Base-by-base conservation (phyloP, 1,140 invertebrate genomes). In the Aradophagus sp. region DNA sequence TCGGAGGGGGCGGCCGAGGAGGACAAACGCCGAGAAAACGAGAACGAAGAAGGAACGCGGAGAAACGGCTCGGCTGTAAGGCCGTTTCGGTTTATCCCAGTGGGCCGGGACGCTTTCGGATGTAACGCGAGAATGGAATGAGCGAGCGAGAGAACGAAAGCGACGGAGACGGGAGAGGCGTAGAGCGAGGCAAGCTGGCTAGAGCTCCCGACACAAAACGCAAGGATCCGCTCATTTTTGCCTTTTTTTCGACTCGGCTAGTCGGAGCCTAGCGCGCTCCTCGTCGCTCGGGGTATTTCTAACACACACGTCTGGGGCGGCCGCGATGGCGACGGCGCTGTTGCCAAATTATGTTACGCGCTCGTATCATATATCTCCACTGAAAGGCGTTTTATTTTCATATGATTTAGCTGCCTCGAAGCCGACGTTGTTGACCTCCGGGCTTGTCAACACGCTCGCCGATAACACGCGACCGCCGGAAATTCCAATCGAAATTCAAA, bases 321-420 rank as follows among this genome's bases (percentile, higher is more conserved):
- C 32, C 53, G 41, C 70, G 69, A 80, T 77, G 80, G 77, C 77
- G 76, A 66, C 62, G 76, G 75, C 82, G 74, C 74, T 78, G 83
- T 84, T 84, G 82, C 83, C 83, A 83, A 82, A 84, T 81, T 80
- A 82, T 81, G 65, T 78, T 80, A 73, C 67, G 31, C 63, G 72
- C 78, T 73, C 47, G 62, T 72, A 77, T 75, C 73, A n/a, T n/a
- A n/a, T n/a, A n/a, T n/a, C n/a, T n/a, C n/a, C n/a, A n/a, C n/a
- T n/a, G n/a, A n/a, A n/a, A n/a, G n/a, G n/a, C n/a, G n/a, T n/a
- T n/a, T n/a, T n/a, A n/a, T n/a, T n/a, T n/a, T n/a, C n/a, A n/a
- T n/a, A n/a, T n/a, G n/a, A n/a, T n/a, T n/a, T n/a, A n/a, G n/a
- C n/a, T n/a, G n/a, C n/a, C n/a, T n/a, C n/a, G n/a, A n/a, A n/a